Conservation (phyloP, 2,888 invertebrate genomes). For the Diplazon laetatorius region DNA sequence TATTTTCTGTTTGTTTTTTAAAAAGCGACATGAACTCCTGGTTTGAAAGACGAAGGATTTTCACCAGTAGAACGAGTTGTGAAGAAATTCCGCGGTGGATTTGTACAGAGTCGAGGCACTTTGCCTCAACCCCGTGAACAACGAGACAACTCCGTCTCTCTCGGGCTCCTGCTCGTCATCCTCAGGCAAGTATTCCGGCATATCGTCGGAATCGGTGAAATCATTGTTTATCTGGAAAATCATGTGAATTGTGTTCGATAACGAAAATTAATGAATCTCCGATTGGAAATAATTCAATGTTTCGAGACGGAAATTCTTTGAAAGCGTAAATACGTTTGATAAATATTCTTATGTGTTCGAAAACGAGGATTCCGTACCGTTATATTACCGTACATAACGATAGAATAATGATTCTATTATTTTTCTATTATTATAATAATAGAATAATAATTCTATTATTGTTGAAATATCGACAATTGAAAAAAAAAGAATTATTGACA, state of each 20-base stretch:
- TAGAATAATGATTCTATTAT: too few relatives aligned
- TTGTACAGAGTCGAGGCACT: slow-evolving; percentile 80
- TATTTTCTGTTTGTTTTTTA: slow-evolving; percentile 20
- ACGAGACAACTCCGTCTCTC: slow-evolving; percentile 80
- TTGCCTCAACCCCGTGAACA: slow-evolving; percentile 80
- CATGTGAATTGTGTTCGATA: slow-evolving; percentile 15
- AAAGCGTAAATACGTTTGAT: too few relatives aligned
- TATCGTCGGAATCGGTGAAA: slow-evolving; percentile 74
- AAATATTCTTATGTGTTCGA: too few relatives aligned
- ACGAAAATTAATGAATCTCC: too few relatives aligned
- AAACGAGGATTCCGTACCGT: too few relatives aligned
- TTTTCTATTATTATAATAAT: too few relatives aligned
- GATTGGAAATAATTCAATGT: too few relatives aligned
- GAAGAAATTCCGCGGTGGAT: slow-evolving; percentile 80
- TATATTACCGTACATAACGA: too few relatives aligned
- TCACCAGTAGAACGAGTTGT: slow-evolving; percentile 82
- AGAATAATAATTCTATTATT: too few relatives aligned
- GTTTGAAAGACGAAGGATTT: slow-evolving; percentile 52
- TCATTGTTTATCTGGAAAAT: slow-evolving; percentile 73
- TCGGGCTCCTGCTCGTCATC: slow-evolving; percentile 78
- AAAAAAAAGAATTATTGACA: too few relatives aligned
- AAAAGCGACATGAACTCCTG: slow-evolving; percentile 28
- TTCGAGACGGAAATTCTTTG: too few relatives aligned
- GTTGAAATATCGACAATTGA: too few relatives aligned
- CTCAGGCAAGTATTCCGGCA: slow-evolving; percentile 80